Percentiles rank a stretch among this genome's conserved stretches.
phyloP scores from a whole-genome alignment of 2,888 invertebrate genomes.

The Hypercompe scribonia region DNA sequence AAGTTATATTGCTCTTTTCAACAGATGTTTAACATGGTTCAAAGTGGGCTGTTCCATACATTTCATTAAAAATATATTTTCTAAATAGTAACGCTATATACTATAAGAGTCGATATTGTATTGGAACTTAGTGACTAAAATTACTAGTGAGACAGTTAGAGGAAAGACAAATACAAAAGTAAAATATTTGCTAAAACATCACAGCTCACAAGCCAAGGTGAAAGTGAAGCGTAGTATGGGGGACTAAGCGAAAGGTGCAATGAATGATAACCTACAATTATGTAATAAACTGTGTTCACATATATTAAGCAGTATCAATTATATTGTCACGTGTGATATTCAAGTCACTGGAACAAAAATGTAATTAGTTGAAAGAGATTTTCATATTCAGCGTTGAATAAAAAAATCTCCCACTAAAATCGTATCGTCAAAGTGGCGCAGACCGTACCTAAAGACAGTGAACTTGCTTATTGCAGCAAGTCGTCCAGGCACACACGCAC shows the following conservation, averaged over 20 bases:
- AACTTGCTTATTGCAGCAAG: conserved; percentile 84
- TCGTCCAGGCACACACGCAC: conserved; percentile 80
- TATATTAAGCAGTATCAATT: conserved; percentile 43
- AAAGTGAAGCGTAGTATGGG: conserved; percentile 67
- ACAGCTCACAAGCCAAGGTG: conserved; percentile 82
- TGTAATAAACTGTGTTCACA: conserved; percentile 50
- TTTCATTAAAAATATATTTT: conserved; percentile 54
- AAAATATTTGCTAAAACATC: conserved; percentile 77
- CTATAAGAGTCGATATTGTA: conserved; percentile 65
- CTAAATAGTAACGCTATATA: conserved; percentile 60
- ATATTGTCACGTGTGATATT: conserved; percentile 49
- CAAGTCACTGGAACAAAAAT: conserved; percentile 66
- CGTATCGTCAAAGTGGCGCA: conserved; percentile 73
- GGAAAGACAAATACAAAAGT: conserved; percentile 67
- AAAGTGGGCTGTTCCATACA: conserved; percentile 48
- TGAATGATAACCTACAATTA: conserved; percentile 73
- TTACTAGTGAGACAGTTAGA: conserved; percentile 70
- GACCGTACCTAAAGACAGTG: conserved; percentile 75
- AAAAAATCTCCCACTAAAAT: conserved; percentile 84
- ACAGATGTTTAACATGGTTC: conserved; percentile 34
- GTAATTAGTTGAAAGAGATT: conserved; percentile 82
- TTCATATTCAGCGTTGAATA: conserved; percentile 78
- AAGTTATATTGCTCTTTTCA: conserved; percentile 37
- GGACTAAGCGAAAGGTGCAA: conserved; percentile 72
- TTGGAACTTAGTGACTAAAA: conserved; percentile 74